These are phyloP conservation scores for Clivina fossor DNA, from an alignment of 2,888 invertebrate genomes.

Conservation along the genomic window DNA sequence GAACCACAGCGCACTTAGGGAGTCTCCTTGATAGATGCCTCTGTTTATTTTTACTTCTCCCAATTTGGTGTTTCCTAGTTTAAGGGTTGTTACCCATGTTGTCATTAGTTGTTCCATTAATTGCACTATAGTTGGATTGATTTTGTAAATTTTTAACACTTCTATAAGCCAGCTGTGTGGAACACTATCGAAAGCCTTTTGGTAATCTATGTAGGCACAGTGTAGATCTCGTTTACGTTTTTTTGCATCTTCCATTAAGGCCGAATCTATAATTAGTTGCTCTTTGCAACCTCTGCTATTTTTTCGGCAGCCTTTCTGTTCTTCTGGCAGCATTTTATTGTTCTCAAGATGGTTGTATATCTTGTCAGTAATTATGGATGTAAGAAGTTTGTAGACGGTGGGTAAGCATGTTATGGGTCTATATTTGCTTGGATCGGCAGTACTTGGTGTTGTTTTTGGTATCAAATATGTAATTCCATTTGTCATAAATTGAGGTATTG, in stretches of 20 bases:
- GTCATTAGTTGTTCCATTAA: background rate
- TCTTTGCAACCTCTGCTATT: conserved; percentile 9
- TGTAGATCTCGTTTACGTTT: conserved; percentile 5
- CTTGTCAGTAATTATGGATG: conserved; percentile 2
- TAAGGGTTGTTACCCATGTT: background rate
- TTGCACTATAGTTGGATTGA: background rate
- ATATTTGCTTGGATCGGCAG: background rate
- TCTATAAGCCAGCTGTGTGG: conserved; percentile 1
- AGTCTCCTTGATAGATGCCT: conserved; percentile 10
- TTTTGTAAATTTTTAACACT: background rate
- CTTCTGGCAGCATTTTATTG: background rate
- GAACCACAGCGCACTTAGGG: conserved; percentile 30
- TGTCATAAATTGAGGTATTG: conserved; percentile 9
- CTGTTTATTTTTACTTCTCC: conserved; percentile 1
- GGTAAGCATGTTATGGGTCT: conserved; percentile 21
- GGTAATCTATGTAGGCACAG: conserved; percentile 1
- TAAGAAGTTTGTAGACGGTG: conserved; percentile 8
- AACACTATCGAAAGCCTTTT: conserved; percentile 3
- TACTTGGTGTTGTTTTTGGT: background rate
- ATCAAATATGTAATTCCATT: conserved; percentile 9
- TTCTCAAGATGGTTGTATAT: conserved; percentile 7
- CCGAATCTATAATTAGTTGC: conserved; percentile 3
- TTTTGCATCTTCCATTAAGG: background rate
- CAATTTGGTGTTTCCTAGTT: background rate
- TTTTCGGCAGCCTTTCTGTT: conserved; percentile 13